These are phyloP conservation scores for Augochlorella aurata DNA, from an alignment of 2,888 invertebrate species.

Conservation along the genomic window DNA sequence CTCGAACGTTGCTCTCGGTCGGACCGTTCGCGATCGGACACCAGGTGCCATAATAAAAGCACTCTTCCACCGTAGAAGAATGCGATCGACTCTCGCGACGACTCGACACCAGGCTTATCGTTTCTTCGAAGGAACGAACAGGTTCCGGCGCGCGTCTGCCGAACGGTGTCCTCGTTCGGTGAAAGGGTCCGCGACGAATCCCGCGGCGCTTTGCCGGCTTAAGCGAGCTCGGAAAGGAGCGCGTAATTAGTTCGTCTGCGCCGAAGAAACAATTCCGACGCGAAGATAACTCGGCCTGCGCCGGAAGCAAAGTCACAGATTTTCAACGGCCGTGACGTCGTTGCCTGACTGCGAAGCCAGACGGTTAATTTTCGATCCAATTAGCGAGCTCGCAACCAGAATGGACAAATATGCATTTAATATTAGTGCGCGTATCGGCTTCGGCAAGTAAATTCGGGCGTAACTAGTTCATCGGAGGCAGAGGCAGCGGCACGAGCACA, in stretches of 20 bases:
- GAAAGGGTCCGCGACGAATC: too few species aligned
- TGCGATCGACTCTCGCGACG: not conserved
- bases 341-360: not conserved
- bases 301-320: too few species aligned
- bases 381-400: not conserved
- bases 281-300: too few species aligned
- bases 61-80: not conserved
- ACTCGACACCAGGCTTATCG: too few species aligned
- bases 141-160: too few species aligned
- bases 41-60: not conserved
- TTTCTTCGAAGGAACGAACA: too few species aligned
- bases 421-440: constrained; percentile 2
- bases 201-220: too few species aligned
- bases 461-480: constrained; percentile 19
- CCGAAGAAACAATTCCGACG: too few species aligned
- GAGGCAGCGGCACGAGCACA: not conserved
- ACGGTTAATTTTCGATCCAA: not conserved
- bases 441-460: constrained; percentile 44
- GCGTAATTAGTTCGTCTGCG: too few species aligned
- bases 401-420: not conserved
- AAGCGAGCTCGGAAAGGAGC: too few species aligned
- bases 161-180: too few species aligned
- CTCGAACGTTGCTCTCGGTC: not conserved
- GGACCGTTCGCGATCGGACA: not conserved
- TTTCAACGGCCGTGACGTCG: too few species aligned